Evolutionary conservation across 2,888 invertebrate genomes (phyloP).

Genomic region (Pheosia gnoma): DNA sequence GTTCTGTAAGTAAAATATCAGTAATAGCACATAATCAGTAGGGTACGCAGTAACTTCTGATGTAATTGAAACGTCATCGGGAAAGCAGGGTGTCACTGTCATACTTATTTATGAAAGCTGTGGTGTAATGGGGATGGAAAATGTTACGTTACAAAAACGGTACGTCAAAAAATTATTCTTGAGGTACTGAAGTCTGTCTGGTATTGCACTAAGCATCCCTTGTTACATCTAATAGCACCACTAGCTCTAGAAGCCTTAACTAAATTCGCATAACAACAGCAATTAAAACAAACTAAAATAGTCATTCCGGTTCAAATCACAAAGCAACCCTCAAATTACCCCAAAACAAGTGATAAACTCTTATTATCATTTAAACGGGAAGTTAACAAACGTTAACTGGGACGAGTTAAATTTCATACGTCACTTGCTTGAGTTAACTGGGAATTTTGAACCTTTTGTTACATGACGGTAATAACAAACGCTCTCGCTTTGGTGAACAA

Average conservation of each 20-base stretch:
- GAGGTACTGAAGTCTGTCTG: too few relatives aligned
- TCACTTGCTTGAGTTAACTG: background rate
- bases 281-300: conserved; percentile 5
- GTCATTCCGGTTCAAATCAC: conserved; percentile 7
- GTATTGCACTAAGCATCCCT: too few relatives aligned
- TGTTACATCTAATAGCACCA: background rate
- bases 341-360: background rate
- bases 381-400: background rate
- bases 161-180: too few relatives aligned
- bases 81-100: too few relatives aligned
- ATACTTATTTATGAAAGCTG: too few relatives aligned
- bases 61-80: too few relatives aligned
- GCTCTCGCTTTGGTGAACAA: conserved; percentile 8
- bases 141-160: too few relatives aligned
- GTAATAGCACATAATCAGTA: too few relatives aligned
- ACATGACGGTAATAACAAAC: conserved; percentile 33
- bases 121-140: too few relatives aligned
- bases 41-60: too few relatives aligned
- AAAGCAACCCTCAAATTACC: conserved; percentile 5
- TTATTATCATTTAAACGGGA: background rate
- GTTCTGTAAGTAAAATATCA: too few relatives aligned
- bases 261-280: background rate
- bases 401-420: background rate
- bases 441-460: conserved; percentile 1
- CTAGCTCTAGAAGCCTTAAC: background rate